These are phyloP conservation scores for Myripristis murdjan DNA, from an alignment of 2,797 vertebrate genomes.

Conservation along the genomic window DNA sequence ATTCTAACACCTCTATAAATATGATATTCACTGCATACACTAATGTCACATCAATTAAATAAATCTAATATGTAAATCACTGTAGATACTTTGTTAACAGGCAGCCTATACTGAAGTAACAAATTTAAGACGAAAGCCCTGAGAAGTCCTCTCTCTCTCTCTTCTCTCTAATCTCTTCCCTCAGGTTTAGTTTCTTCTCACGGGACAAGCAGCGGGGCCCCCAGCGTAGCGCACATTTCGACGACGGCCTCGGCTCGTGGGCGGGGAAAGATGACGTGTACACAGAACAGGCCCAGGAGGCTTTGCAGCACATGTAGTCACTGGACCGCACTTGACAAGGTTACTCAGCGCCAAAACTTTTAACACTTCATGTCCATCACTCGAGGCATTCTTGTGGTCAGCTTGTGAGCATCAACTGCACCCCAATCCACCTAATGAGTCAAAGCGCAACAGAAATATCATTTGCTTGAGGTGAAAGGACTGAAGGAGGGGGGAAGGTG, in stretches of 20 bases:
- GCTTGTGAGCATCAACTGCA: slow-evolving; percentile 15
- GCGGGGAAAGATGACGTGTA: slow-evolving; percentile 88
- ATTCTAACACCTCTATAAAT: slow-evolving; percentile 40
- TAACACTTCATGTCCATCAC: slow-evolving; percentile 43
- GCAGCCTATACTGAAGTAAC: background rate
- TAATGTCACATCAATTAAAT: background rate
- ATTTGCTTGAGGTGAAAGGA: slow-evolving; percentile 29
- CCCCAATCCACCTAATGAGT: slow-evolving; percentile 36
- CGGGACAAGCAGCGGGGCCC: slow-evolving; percentile 92
- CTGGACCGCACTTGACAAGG: slow-evolving; percentile 7
- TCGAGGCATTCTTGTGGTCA: slow-evolving; percentile 19
- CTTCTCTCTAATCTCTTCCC: slow-evolving; percentile 12
- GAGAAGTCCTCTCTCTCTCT: slow-evolving; percentile 3
- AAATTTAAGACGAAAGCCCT: too few species aligned
- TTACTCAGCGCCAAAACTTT: slow-evolving; percentile 28
- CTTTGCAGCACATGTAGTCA: slow-evolving; percentile 93
- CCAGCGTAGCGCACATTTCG: slow-evolving; percentile 83
- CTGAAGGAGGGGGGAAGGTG: slow-evolving; percentile 1
- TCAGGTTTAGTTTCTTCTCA: slow-evolving; percentile 99
- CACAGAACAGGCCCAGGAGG: slow-evolving; percentile 96
- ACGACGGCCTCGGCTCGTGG: slow-evolving; percentile 88
- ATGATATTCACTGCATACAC: slow-evolving; percentile 1
- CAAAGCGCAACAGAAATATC: slow-evolving; percentile 29
- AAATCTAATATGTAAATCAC: background rate
- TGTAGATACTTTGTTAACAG: background rate